Evolutionary conservation across 2,113 vertebrate species (phyloP).

Genomic region (Eira barbara): DNA sequence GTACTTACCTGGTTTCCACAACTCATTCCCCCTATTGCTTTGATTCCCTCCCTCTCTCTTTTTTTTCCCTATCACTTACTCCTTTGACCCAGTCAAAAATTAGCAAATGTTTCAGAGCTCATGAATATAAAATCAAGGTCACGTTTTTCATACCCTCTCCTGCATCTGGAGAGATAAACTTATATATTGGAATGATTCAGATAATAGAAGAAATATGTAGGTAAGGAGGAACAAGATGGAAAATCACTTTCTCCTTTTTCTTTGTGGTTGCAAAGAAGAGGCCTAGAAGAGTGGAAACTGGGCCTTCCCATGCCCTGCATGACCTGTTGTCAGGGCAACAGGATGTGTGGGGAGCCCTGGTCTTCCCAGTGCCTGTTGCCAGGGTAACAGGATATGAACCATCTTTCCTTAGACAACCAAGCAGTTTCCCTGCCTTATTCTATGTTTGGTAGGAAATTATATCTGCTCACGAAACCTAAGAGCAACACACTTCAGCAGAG

Average conservation of each 20-base stretch:
- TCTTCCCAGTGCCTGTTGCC: conserved; percentile 49
- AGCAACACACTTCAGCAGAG: neutral
- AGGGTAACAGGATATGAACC: conserved; percentile 58
- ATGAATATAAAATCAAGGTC: neutral
- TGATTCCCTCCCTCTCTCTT: neutral
- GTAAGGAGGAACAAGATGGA: neutral
- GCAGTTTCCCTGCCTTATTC: conserved; percentile 20
- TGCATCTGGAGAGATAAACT: conserved; percentile 12
- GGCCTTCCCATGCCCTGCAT: conserved; percentile 45
- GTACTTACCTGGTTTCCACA: neutral
- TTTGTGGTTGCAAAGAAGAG: conserved; percentile 34
- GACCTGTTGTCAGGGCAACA: conserved; percentile 72
- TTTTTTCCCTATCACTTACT: neutral
- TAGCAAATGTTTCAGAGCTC: conserved; percentile 24
- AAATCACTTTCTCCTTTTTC: conserved; percentile 4
- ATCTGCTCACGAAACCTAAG: conserved; percentile 24
- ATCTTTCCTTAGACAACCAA: conserved; percentile 47
- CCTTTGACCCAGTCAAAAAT: conserved; percentile 26
- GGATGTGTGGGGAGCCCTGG: conserved; percentile 47
- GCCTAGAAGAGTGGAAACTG: conserved; percentile 21
- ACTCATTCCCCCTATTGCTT: neutral
- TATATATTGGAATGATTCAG: neutral
- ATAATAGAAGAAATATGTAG: neutral
- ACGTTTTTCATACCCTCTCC: neutral
- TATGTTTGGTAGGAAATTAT: conserved; percentile 8